Evolutionary conservation across 2,797 vertebrate species (phyloP).

Genomic region (Alectoris magna): DNA sequence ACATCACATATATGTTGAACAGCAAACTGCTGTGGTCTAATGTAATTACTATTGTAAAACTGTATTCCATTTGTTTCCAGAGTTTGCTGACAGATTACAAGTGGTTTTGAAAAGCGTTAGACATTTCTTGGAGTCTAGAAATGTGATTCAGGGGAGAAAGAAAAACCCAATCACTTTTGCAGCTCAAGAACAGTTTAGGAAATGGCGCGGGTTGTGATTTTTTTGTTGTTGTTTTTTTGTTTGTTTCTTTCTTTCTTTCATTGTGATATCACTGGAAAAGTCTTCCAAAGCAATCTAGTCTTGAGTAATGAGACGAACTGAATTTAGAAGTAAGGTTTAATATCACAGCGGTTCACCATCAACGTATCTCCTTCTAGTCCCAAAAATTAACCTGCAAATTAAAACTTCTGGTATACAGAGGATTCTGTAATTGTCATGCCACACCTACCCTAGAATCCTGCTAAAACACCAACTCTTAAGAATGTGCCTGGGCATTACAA

Average conservation of each 20-base stretch:
- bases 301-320: background rate
- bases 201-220: too few species aligned
- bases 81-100: background rate
- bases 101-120: background rate
- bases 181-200: background rate
- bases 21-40: background rate
- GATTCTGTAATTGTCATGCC: background rate
- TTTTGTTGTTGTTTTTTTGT: too few species aligned
- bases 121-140: background rate
- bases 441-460: background rate
- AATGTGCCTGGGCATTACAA: background rate
- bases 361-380: background rate
- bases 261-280: background rate
- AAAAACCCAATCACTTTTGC: background rate
- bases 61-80: background rate
- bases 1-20: fast-evolving
- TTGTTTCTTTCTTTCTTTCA: background rate
- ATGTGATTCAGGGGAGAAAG: background rate
- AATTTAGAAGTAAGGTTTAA: background rate
- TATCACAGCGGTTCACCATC: background rate
- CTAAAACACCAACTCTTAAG: background rate
- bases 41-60: background rate
- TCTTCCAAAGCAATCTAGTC: background rate
- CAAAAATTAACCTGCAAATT: background rate
- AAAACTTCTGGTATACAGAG: background rate